Evolutionary conservation across 1,140 invertebrate genomes (phyloP).

Genomic region (Sinonovacula constricta): DNA sequence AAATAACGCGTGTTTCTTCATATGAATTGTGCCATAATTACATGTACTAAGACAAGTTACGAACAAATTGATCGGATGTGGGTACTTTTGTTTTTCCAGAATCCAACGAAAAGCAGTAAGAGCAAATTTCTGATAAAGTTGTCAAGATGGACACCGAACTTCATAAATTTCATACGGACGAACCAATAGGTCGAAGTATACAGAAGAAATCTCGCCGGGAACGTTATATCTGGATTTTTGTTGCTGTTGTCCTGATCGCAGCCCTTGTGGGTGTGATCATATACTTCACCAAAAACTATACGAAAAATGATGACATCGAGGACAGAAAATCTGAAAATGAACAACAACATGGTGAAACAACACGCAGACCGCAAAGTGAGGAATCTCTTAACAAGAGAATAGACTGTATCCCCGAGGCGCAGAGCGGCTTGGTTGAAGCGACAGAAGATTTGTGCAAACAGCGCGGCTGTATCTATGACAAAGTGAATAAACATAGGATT

Average conservation of each 20-base stretch:
- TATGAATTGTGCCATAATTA: too few relatives aligned
- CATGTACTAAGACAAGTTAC: too few relatives aligned
- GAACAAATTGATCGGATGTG: too few relatives aligned
- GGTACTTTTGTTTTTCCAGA: too few relatives aligned
- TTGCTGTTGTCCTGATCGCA: slow-evolving; percentile 54
- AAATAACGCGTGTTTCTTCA: too few relatives aligned
- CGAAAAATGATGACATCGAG: slow-evolving; percentile 36
- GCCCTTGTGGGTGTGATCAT: slow-evolving; percentile 60
- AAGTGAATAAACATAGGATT: neutral
- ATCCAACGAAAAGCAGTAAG: too few relatives aligned
- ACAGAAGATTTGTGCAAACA: slow-evolving; percentile 56
- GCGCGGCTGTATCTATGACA: slow-evolving; percentile 57
- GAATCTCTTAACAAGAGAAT: slow-evolving; percentile 47
- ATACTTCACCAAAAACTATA: slow-evolving; percentile 49
- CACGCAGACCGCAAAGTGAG: neutral
- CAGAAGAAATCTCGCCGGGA: too few relatives aligned
- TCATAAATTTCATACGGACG: too few relatives aligned
- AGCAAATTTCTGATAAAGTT: too few relatives aligned
- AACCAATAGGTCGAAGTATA: too few relatives aligned
- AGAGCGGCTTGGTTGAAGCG: slow-evolving; percentile 30
- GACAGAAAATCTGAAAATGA: neutral
- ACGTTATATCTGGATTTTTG: slow-evolving; percentile 30
- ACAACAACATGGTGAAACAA: neutral
- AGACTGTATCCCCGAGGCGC: slow-evolving; percentile 63
- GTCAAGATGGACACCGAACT: too few relatives aligned